A percentile compares a stretch with the other conserved stretches of the same genome.
Evolutionary conservation across 2,113 vertebrate species (phyloP).

Genomic region (Asarcornis scutulata): DNA sequence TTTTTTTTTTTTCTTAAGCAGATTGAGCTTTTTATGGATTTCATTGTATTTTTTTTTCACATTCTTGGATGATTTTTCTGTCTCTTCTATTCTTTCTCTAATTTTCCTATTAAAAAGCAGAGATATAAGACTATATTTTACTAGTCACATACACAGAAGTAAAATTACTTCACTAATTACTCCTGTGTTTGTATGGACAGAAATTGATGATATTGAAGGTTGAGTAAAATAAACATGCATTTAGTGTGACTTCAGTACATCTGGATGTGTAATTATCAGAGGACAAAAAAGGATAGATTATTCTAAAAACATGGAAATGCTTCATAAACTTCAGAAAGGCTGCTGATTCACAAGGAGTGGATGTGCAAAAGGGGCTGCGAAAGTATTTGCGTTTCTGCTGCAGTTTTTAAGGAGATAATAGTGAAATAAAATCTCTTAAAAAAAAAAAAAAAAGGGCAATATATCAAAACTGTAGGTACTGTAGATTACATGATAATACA

Average conservation of each 20-base stretch:
- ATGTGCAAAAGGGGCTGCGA: neutral
- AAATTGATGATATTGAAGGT: neutral
- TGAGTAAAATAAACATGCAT: neutral
- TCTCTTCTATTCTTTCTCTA: neutral
- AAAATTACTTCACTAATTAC: neutral
- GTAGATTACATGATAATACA: accelerated
- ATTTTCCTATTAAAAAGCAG: neutral
- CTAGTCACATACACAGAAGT: neutral
- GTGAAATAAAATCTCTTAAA: neutral
- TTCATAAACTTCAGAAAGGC: neutral
- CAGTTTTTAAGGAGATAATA: neutral
- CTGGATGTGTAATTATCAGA: neutral
- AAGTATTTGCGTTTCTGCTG: neutral
- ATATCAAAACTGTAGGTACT: neutral
- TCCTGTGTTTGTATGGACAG: neutral
- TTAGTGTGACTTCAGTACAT: neutral
- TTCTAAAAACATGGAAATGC: neutral
- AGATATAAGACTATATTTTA: neutral
- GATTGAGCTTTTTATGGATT: neutral
- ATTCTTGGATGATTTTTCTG: neutral
- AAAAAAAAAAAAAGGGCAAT: neutral
- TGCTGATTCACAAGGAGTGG: neutral
- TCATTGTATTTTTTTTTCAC: neutral
- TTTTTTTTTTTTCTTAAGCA: too few relatives aligned
- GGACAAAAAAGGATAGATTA: neutral